phyloP scores from a whole-genome alignment of 2,113 vertebrate species.

The Macquaria australasica region DNA sequence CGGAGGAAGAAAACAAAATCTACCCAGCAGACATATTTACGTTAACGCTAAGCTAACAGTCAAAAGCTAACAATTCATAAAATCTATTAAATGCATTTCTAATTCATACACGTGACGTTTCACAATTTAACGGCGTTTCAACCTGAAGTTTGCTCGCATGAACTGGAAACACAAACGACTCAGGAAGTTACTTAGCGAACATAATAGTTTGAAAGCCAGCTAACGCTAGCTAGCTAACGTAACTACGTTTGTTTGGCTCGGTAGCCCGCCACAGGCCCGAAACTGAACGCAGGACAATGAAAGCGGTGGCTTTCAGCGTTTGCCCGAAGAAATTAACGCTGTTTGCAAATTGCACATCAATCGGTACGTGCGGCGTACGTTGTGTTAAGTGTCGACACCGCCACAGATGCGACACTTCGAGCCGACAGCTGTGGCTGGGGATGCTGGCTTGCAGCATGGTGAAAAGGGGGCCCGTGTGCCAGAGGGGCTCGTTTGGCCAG shows the following conservation, averaged over 20 bases:
- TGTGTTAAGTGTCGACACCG: background rate
- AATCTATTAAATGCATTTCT: background rate
- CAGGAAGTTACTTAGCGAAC: rapidly evolving
- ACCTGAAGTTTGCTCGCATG: rapidly evolving
- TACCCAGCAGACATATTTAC: background rate
- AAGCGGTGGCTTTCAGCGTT: rapidly evolving
- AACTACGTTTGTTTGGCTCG: conserved; percentile 51
- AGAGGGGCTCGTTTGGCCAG: background rate
- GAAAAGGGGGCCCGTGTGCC: conserved; percentile 23
- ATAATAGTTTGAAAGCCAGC: background rate
- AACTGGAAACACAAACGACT: rapidly evolving
- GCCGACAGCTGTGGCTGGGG: background rate
- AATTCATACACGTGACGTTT: background rate
- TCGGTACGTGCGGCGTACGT: rapidly evolving
- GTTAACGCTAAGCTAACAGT: background rate
- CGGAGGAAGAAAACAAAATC: background rate
- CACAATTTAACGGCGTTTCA: background rate
- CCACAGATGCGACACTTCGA: background rate
- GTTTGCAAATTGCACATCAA: too few species aligned
- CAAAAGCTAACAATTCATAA: background rate
- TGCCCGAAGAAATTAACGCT: rapidly evolving
- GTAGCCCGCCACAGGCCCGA: conserved; percentile 54
- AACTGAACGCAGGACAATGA: background rate
- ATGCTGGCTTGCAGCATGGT: conserved; percentile 54
- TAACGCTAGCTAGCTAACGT: conserved; percentile 21